Conservation (phyloP, 2,797 vertebrate genomes). For the Hylomyscus alleni region DNA sequence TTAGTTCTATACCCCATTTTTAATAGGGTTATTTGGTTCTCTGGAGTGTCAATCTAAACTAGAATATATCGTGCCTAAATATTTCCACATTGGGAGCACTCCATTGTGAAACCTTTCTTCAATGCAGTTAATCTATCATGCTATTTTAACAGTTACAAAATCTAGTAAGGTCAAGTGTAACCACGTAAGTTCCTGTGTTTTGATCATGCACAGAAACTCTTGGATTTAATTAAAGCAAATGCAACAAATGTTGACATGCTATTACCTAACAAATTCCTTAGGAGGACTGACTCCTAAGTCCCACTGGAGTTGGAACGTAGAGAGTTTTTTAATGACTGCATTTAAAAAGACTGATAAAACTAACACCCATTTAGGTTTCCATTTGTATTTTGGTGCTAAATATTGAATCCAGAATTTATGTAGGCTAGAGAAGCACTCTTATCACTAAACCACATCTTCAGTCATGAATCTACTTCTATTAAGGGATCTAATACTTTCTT, state of each 20-base stretch:
- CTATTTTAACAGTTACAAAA: constrained; percentile 58
- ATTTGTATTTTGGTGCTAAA: constrained; percentile 20
- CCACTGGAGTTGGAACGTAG: constrained; percentile 2
- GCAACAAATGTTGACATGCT: constrained; percentile 49
- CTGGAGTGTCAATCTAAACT: neutral
- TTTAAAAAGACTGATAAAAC: constrained; percentile 50
- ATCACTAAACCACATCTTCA: neutral
- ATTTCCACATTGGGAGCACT: neutral
- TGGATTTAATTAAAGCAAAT: constrained; percentile 70
- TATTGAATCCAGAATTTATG: neutral
- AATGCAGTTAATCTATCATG: neutral
- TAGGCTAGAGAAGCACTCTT: neutral
- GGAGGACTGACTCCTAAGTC: neutral
- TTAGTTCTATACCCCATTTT: neutral
- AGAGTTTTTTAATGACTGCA: constrained; percentile 37
- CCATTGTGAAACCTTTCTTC: constrained; percentile 23
- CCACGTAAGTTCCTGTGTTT: neutral
- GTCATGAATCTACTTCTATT: neutral
- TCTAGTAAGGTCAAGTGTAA: neutral
- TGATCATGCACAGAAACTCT: constrained; percentile 25
- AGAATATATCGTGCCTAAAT: neutral
- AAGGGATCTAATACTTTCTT: constrained; percentile 14
- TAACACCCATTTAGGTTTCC: neutral
- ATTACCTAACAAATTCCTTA: constrained; percentile 31
- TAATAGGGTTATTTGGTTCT: neutral